A percentile compares a stretch with the other conserved stretches of the same genome.
Conservation (phyloP, 2,113 vertebrate genomes). For the Bubo blakistoni region DNA sequence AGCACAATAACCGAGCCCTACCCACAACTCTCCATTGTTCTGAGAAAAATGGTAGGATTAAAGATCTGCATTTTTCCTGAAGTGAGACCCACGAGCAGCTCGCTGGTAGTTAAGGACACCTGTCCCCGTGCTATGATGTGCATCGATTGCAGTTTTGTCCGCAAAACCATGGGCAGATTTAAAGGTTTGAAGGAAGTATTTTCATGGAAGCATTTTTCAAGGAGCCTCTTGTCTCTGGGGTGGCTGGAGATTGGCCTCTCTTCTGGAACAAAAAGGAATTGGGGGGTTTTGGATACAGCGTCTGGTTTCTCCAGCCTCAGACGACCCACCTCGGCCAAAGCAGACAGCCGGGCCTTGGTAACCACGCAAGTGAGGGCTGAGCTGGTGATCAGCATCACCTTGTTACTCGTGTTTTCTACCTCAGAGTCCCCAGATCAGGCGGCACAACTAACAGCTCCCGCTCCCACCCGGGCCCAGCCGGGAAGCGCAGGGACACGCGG, state of each 20-base stretch:
- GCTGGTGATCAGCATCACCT: neutral
- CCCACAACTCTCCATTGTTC: neutral
- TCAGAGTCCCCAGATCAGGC: neutral
- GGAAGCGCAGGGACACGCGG: neutral
- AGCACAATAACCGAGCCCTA: neutral
- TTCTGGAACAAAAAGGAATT: accelerated
- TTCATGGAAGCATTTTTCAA: neutral
- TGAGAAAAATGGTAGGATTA: neutral
- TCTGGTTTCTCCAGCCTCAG: neutral
- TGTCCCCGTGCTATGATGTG: accelerated
- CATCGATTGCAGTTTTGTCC: neutral
- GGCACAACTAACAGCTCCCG: neutral
- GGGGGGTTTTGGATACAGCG: neutral
- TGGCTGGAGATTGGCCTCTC: neutral
- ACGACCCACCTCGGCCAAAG: neutral
- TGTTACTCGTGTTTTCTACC: neutral
- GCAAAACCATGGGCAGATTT: neutral
- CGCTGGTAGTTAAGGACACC: neutral
- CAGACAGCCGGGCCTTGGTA: accelerated
- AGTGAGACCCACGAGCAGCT: neutral
- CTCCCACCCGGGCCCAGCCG: neutral
- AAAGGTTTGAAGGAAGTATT: neutral
- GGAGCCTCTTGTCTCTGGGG: neutral
- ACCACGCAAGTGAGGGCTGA: neutral
- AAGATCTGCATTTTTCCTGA: slow-evolving; percentile 4